Conservation (phyloP, 2,797 vertebrate species). For the Vireo griseus region DNA sequence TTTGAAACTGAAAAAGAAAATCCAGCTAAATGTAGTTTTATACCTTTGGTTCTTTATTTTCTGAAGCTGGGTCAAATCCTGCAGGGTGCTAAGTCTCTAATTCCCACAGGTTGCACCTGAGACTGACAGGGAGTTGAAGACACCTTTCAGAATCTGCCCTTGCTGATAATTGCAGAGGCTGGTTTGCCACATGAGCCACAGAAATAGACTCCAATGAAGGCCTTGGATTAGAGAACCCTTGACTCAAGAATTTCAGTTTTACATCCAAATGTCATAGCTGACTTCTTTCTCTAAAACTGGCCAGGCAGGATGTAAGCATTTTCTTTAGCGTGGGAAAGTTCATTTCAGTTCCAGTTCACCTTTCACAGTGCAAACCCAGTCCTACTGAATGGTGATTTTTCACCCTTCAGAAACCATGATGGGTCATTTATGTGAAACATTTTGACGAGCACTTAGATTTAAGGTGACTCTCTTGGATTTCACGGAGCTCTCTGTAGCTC, state of each 20-base stretch:
- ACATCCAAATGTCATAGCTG: not conserved
- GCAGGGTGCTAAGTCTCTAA: not conserved
- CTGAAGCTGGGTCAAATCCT: not conserved
- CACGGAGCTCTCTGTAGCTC: not conserved
- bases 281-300: not conserved
- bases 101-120: not conserved
- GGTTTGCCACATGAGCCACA: not conserved
- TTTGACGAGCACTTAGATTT: not conserved
- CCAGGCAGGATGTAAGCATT: not conserved
- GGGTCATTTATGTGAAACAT: not conserved
- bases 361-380: not conserved
- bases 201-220: not conserved
- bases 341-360: constrained; percentile 22
- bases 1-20: constrained; percentile 33
- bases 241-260: not conserved
- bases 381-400: not conserved
- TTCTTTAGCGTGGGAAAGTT: not conserved
- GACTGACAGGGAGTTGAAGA: not conserved
- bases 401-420: not conserved
- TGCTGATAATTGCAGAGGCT: not conserved
- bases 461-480: not conserved
- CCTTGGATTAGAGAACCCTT: not conserved
- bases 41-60: not conserved
- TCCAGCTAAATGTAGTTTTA: not conserved
- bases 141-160: not conserved